Base-by-base conservation (phyloP, 2,113 vertebrate genomes). In the Sturnus vulgaris region DNA sequence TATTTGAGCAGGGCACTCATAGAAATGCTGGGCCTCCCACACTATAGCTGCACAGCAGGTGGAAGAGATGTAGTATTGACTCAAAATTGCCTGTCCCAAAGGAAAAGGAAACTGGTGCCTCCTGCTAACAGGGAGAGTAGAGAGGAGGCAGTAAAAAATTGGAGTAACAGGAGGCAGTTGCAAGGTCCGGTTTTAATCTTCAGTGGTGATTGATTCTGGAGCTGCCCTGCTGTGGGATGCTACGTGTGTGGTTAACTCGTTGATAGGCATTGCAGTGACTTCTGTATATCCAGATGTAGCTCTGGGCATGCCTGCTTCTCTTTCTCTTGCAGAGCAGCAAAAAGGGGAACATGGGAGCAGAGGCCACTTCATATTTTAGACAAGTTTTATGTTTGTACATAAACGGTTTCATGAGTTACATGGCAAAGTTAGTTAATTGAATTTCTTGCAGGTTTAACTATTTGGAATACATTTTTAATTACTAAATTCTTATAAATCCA, bases 251-350 rank as follows among this genome's bases (percentile, higher is more conserved):
- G 24, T 55, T 37, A 47, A 23, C 33, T 66, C 1, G 0, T 11
- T 14, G 0, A 9, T 16, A 28, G 55, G 23, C 33, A 47, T 16
- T 39, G 68, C 30, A 22, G 5, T 47, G 42, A 33, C 40, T 40
- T 65, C 46, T 80, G 46, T 44, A 14, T 22, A 16, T 39, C 47
- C 35, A 55, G 13, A 17, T 18, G 18, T 30, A 15, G 28, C 25
- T 52, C 19, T 25, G 6, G 4, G 15, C 1, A 0, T 9, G 3
- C 2, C 7, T 65, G 17, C 10, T 28, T 19, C 27, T 57, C 61
- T 50, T 87, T 42, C 10, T 70, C 27, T 49, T 85, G 37, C 23
- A 57, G 31, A 82, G 20, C 31, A 57, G 11, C 33, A 33, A 73
- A 24, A 68, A 79, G 10, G 7, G 9, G 35, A 75, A 10, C 2